Base-by-base conservation (phyloP, 2,113 vertebrate species). In the Anguilla rostrata region DNA sequence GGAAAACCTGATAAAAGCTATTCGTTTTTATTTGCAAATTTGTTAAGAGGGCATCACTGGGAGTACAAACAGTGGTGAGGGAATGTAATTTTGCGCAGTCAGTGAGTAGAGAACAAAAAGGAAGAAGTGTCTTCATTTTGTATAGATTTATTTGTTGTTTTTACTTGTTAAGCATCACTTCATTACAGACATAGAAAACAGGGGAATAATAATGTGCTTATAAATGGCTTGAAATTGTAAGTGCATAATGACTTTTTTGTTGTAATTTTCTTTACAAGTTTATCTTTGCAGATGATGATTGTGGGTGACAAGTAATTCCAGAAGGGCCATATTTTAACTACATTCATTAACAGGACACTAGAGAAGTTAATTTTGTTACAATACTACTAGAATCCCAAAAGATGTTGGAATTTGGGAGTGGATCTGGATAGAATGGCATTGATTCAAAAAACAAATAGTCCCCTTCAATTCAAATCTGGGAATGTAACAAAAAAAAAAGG, bases 11-110 rank as follows among this genome's bases (percentile, higher is more conserved):
- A 84, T 71, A 85, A 85, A 85, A 39, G 83, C n/a, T 82, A 87
- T 85, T 87, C 49, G 79, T 56, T 63, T 87, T 81, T 85, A 85
- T 87, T 85, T 81, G 84, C 87, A 81, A 66, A 87, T 80, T 81
- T 84, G 75, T 82, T 66, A 87, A 84, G 83, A 81, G 85, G 78
- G 79, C 60, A 82, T 82, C 78, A 78, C 66, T 85, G 87, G 87
- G 87, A 85, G 41, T 85, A 71, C 53, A 80, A 84, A 78, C 56
- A 81, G 43, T 5, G 82, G 80, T 81, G 83, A 82, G 57, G n/a
- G 79, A 66, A 75, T 87, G 34, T 85, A 82, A 85, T 82, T 87
- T 78, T 78, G 57, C 39, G 12, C 79, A 87, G 80, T 39, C 29
- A 82, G 49, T 79, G 57, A 85, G 57, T n/a, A 82, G 22, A 82